phyloP scores from a whole-genome alignment of 2,888 invertebrate species.

The Cotesia congregata region DNA sequence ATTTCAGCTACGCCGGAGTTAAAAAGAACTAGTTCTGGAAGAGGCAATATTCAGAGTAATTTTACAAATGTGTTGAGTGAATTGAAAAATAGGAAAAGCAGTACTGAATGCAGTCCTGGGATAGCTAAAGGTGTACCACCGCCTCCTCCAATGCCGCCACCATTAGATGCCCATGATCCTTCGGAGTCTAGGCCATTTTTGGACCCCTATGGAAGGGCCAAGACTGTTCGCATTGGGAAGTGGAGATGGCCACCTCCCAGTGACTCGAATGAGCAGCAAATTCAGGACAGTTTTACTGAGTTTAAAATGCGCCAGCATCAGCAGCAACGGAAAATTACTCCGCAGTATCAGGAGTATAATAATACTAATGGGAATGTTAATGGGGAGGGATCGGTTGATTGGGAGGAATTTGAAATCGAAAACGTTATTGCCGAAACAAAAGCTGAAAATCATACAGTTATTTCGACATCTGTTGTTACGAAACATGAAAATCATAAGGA shows the following conservation, averaged over 20 bases:
- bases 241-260: constrained; percentile 95
- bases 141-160: constrained; percentile 92
- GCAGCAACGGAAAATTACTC: constrained; percentile 79
- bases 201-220: constrained; percentile 92
- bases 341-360: constrained; percentile 74
- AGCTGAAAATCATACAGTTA: constrained; percentile 52
- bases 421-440: constrained; percentile 64
- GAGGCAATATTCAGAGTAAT: constrained; percentile 68
- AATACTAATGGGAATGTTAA: constrained; percentile 63
- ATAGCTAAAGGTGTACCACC: constrained; percentile 74
- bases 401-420: constrained; percentile 90
- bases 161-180: constrained; percentile 84
- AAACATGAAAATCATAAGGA: constrained; percentile 65
- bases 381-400: constrained; percentile 76
- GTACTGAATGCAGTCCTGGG: constrained; percentile 63
- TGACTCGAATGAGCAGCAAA: constrained; percentile 77
- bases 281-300: constrained; percentile 86
- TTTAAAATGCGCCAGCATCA: constrained; percentile 88
- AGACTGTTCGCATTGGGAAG: constrained; percentile 94
- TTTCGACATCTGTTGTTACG: constrained; percentile 42
- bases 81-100: constrained; percentile 71
- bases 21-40: constrained; percentile 58
- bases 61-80: constrained; percentile 73
- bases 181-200: constrained; percentile 87
- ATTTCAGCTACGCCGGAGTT: constrained; percentile 50